These are phyloP conservation scores for Chironomus striatipennis DNA, from an alignment of 1,140 invertebrate genomes.

Conservation along the genomic window DNA sequence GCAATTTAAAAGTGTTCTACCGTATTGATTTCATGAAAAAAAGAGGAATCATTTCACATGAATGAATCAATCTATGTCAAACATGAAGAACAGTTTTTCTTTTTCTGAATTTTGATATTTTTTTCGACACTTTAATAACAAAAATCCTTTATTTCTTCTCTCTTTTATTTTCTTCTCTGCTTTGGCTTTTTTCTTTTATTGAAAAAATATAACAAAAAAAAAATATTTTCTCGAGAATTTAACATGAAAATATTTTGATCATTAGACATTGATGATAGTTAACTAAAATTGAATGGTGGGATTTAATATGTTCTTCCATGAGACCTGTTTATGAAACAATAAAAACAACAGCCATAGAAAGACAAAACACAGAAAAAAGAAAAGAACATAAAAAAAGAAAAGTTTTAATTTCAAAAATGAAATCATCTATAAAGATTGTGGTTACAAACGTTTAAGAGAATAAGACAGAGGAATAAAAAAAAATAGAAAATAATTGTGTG, in stretches of 20 bases:
- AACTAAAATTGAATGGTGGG: neutral
- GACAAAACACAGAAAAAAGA: neutral
- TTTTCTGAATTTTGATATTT: neutral
- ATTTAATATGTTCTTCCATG: neutral
- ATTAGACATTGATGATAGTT: neutral
- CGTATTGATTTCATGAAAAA: conserved; percentile 15
- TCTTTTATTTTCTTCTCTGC: neutral
- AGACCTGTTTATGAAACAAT: neutral
- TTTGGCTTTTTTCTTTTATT: neutral
- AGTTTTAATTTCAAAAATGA: neutral
- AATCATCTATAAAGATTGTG: conserved; percentile 7
- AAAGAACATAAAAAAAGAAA: neutral
- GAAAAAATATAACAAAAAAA: neutral
- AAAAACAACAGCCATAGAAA: neutral
- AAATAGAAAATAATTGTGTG: neutral
- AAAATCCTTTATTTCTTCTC: neutral
- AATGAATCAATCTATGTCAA: conserved; percentile 24
- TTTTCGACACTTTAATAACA: conserved; percentile 14
- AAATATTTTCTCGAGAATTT: neutral
- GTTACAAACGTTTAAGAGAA: conserved; percentile 2
- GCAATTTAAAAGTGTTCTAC: conserved; percentile 1
- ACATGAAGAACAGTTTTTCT: neutral
- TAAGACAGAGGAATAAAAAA: neutral
- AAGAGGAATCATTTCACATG: conserved; percentile 13
- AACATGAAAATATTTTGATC: neutral